Base-by-base conservation (phyloP, 2,888 invertebrate genomes). In the Ametastegia equiseti region DNA sequence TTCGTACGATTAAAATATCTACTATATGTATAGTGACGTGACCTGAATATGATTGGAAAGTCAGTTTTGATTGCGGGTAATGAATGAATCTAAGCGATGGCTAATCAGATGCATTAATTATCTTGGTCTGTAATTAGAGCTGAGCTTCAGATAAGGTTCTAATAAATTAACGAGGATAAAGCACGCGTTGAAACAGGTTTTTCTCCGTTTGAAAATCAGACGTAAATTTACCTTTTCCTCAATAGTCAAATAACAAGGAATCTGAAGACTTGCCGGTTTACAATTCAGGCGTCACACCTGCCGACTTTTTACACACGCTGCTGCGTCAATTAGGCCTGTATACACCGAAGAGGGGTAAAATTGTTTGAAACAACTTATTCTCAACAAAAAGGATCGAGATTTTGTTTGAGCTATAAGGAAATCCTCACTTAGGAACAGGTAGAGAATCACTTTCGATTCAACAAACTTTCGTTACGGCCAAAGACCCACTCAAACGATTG, bases 31-130 rank as follows among this genome's bases (percentile, higher is more conserved):
- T 27, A 45, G 27, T 30, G 71, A 71, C 71, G 71, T 71, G 71
- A 71, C 71, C 71, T 71, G 71, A 30, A 71, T 71, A 45, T 47
- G 1, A 71, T 71, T 71, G 5, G 71, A 71, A 71, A 71, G 71
- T 71, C 71, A 30, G 36, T 45, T 71, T 30, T 71, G 71, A 71
- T 71, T 47, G 71, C n/a, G 71, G 27, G 47, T 71, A 71, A 71
- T 47, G 71, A 71, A 71, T 47, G 47, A 71, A 71, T 47, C 45
- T 36, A 45, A 27, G 7, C 71, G 71, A 71, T 47, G 30, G 71
- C 15, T 45, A 47, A 71, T 71, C 71, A n/a, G 71, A 45, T 27
- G 9, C 71, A 47, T 71, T 47, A 71, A 71, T 47, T 71, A 71
- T 71, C 71, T 71, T 0, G 15, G 30, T 71, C 23, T 27, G 47